Conservation (phyloP, 2,113 vertebrate genomes). For the Scomber colias region DNA sequence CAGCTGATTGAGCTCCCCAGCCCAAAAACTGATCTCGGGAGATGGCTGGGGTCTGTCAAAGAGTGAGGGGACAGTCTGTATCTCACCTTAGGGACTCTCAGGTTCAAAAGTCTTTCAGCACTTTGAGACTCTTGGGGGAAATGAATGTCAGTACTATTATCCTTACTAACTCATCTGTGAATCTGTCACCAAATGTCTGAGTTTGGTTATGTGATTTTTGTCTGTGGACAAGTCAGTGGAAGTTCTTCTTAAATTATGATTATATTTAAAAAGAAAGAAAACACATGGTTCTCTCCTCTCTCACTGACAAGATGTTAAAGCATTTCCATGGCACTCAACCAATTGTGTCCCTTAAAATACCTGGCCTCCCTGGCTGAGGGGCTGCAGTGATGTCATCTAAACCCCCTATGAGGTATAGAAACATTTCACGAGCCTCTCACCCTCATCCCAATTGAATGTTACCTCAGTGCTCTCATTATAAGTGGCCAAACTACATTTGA, state of each 20-base stretch:
- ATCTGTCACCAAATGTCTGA: not conserved
- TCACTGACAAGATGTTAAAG: slow-evolving; percentile 23
- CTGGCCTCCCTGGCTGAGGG: slow-evolving; percentile 46
- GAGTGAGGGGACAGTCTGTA: slow-evolving; percentile 27
- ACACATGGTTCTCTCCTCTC: not conserved
- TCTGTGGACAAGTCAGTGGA: not conserved
- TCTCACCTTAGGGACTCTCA: slow-evolving; percentile 16
- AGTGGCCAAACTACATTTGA: slow-evolving; percentile 34
- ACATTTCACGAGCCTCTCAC: slow-evolving; percentile 59
- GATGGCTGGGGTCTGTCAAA: slow-evolving; percentile 3
- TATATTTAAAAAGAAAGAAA: too few relatives aligned
- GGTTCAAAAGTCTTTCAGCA: slow-evolving; percentile 26
- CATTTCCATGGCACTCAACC: slow-evolving; percentile 62
- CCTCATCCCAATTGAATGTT: slow-evolving; percentile 55
- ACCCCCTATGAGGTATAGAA: slow-evolving; percentile 59
- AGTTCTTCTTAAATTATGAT: too few relatives aligned
- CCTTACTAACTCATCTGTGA: not conserved
- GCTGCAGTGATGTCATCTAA: slow-evolving; percentile 73
- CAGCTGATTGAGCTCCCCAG: slow-evolving; percentile 36
- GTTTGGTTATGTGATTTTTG: not conserved
- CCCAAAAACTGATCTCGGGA: slow-evolving; percentile 32
- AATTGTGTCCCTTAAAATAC: slow-evolving; percentile 60
- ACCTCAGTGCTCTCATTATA: slow-evolving; percentile 59
- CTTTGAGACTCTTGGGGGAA: not conserved
- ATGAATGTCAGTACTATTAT: not conserved